phyloP scores from a whole-genome alignment of 1,140 invertebrate genomes.

The Neodiprion virginianus region DNA sequence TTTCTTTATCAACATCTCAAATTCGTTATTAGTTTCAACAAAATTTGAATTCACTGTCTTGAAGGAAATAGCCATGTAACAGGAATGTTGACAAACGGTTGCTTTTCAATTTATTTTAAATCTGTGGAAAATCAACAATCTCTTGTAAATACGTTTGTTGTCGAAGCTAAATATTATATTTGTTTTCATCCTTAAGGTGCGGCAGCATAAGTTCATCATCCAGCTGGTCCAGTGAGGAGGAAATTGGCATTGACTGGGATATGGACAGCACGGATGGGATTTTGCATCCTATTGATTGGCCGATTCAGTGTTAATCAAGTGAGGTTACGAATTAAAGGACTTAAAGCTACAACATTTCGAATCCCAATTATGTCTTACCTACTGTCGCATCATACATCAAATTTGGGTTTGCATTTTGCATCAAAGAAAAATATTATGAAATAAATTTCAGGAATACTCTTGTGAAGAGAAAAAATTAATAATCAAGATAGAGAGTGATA shows the following conservation, averaged over 20 bases:
- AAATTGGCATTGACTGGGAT: conserved; percentile 6
- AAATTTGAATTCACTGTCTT: too few relatives aligned
- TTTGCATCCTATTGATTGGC: conserved; percentile 10
- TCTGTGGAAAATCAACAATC: too few relatives aligned
- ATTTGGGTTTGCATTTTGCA: conserved; percentile 2
- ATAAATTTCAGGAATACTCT: not conserved
- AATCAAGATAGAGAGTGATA: not conserved
- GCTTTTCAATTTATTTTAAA: too few relatives aligned
- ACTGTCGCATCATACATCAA: not conserved
- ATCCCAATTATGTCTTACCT: not conserved
- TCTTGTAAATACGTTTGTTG: too few relatives aligned
- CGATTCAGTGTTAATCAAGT: conserved; percentile 2
- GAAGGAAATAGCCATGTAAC: too few relatives aligned
- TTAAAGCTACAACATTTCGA: not conserved
- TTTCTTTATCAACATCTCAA: too few relatives aligned
- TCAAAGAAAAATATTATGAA: not conserved
- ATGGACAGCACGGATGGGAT: not conserved
- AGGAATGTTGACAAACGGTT: too few relatives aligned
- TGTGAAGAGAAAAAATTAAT: not conserved
- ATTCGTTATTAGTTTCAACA: too few relatives aligned
- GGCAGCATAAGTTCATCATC: conserved; percentile 8
- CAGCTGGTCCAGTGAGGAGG: conserved; percentile 8
- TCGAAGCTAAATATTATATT: not conserved
- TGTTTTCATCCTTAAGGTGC: conserved; percentile 6
- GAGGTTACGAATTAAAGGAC: not conserved